A percentile compares a stretch with the other conserved stretches of the same genome.
Evolutionary conservation across 2,888 invertebrate species (phyloP).

Genomic region (Habroteleia sp.): DNA sequence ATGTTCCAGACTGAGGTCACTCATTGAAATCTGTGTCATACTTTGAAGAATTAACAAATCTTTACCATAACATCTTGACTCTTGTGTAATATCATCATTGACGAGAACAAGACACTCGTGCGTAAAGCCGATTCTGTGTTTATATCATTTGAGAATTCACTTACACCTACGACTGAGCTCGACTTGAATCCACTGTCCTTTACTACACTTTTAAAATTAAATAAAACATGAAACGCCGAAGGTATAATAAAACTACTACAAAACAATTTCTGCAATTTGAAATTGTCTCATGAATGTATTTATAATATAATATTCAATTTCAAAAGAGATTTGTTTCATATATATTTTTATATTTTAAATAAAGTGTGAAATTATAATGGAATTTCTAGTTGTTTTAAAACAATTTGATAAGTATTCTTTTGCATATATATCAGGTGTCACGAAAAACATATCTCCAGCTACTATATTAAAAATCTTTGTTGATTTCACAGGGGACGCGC

Average conservation of each 20-base stretch:
- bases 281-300: too few relatives aligned
- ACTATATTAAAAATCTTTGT: too few relatives aligned
- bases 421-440: not conserved
- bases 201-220: not conserved
- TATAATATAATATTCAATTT: constrained; percentile 1
- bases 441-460: too few relatives aligned
- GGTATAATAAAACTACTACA: too few relatives aligned
- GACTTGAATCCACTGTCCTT: constrained; percentile 9
- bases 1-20: constrained; percentile 36
- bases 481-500: constrained; percentile 22
- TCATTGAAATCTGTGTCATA: constrained; percentile 49
- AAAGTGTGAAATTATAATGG: too few relatives aligned
- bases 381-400: too few relatives aligned
- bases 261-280: too few relatives aligned
- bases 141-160: constrained; percentile 56
- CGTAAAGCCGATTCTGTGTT: constrained; percentile 40
- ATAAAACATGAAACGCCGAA: not conserved
- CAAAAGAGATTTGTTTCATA: too few relatives aligned
- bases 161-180: constrained; percentile 44
- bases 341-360: too few relatives aligned
- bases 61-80: constrained; percentile 47
- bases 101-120: constrained; percentile 34
- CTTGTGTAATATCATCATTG: constrained; percentile 55
- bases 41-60: constrained; percentile 51
- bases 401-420: too few relatives aligned